Conservation (phyloP, 2,888 invertebrate genomes). For the Oligia strigilis region DNA sequence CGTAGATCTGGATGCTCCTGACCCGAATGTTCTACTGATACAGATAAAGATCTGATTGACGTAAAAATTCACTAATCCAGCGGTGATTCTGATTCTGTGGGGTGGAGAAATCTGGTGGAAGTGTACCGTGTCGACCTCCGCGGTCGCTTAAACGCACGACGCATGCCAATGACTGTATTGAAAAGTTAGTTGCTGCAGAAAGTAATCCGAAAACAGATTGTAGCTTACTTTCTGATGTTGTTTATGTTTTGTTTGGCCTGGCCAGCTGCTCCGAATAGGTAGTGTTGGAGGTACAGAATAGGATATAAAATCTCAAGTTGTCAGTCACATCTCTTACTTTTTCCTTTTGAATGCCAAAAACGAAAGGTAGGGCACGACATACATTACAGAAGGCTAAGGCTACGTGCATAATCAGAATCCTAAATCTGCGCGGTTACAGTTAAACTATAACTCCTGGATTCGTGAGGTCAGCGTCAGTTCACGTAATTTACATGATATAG, state of each 20-base stretch:
- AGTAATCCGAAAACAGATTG: conserved; percentile 47
- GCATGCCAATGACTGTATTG: conserved; percentile 63
- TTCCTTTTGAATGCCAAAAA: conserved; percentile 34
- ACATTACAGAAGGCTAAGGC: conserved; percentile 38
- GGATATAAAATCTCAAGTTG: conserved; percentile 11
- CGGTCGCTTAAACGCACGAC: conserved; percentile 66
- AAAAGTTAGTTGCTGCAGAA: conserved; percentile 51
- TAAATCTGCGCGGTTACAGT: conserved; percentile 60
- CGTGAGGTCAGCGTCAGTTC: conserved; percentile 53
- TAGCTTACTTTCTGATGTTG: conserved; percentile 31
- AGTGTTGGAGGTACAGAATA: neutral
- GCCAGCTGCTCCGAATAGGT: conserved; percentile 9
- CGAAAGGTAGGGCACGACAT: conserved; percentile 36
- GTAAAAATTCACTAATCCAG: conserved; percentile 84
- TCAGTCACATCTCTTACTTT: conserved; percentile 24
- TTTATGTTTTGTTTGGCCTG: conserved; percentile 44
- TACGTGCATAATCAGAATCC: conserved; percentile 65
- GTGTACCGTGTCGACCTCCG: conserved; percentile 67
- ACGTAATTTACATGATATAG: conserved; percentile 59
- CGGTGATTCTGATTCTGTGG: conserved; percentile 52
- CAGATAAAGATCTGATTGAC: conserved; percentile 85
- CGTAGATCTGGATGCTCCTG: conserved; percentile 81
- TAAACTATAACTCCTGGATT: conserved; percentile 63
- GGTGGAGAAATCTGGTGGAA: conserved; percentile 72
- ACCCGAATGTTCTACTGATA: conserved; percentile 80